Conservation (phyloP, 2,888 invertebrate genomes). For the Drosophila stalkeri region DNA sequence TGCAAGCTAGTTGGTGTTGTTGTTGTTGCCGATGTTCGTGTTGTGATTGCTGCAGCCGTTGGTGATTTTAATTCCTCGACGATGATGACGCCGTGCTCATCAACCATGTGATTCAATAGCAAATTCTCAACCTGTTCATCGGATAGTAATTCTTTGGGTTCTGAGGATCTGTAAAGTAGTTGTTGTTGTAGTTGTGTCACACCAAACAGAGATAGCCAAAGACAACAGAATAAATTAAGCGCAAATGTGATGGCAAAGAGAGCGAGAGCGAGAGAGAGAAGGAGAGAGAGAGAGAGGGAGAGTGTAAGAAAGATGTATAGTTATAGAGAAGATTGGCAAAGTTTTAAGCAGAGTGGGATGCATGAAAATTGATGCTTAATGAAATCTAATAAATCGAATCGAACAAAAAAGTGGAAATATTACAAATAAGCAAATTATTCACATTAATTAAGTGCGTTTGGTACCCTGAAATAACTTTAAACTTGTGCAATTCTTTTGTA, state of each 20-base stretch:
- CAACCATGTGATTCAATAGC: constrained; percentile 82
- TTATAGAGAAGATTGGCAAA: constrained; percentile 9
- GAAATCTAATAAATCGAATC: background rate
- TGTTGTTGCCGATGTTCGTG: constrained; percentile 49
- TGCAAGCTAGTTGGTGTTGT: constrained; percentile 35
- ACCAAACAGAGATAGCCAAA: constrained; percentile 32
- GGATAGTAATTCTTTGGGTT: constrained; percentile 84
- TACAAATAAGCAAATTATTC: constrained; percentile 27
- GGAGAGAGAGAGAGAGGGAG: background rate
- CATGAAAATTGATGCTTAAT: constrained; percentile 8
- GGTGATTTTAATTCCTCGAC: constrained; percentile 82
- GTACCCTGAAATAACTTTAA: constrained; percentile 31
- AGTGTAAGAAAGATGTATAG: background rate
- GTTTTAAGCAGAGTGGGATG: constrained; percentile 8
- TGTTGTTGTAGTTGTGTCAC: constrained; percentile 43
- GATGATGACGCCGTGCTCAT: constrained; percentile 81
- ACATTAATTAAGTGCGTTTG: constrained; percentile 23
- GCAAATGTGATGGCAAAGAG: constrained; percentile 3
- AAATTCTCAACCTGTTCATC: constrained; percentile 85
- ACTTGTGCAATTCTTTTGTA: background rate
- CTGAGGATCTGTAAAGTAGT: constrained; percentile 80
- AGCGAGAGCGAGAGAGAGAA: background rate
- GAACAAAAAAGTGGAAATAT: background rate
- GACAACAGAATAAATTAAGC: constrained; percentile 8
- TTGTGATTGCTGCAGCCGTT: constrained; percentile 44